Base-by-base conservation (phyloP, 2,888 invertebrate species). In the Andricus quercusramuli region DNA sequence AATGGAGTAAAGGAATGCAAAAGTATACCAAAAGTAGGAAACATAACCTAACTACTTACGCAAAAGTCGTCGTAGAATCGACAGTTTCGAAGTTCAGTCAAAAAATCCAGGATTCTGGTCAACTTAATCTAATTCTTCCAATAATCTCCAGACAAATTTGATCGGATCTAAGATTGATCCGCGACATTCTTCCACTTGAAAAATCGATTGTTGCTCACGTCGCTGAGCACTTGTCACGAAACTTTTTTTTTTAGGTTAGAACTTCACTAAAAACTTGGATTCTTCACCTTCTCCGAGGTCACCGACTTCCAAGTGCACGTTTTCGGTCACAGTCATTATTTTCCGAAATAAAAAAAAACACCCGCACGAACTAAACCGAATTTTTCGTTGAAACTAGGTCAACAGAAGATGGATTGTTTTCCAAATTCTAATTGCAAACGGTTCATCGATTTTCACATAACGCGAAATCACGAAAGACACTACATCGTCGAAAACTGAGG, bases 311-410 rank as follows among this genome's bases (percentile, higher is more conserved):
- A 64, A 64, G 22, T 17, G 62, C 62, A 64, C 13, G 29, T 29
- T 64, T 25, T 64, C 29, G 6, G 22, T 64, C 62, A 64, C 29
- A 64, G 25, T 64, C 62, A 64, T 64, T 25, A 64, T 29, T 56
- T 56, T 15, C 29, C 29, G 22, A 17, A 64, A 29, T 25, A 29
- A 29, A 64, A 56, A 17, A 64, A 15, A 2, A 64, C n/a, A 25
- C 11, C 15, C 25, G 29, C 44, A 29, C 70, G 17, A 22, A 68
- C n/a, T 68, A 68, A 22, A 68, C 13, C 29, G 32, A 74, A 29
- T 76, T 29, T 74, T 17, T 22, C 22, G 64, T 67, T 67, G 67
- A 67, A 67, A 67, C 20, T 67, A 64, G 62, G 62, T 64, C 62
- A 64, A 29, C 62, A 64, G 29, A 29, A 13, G 29, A 25, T 6